Evolutionary conservation across 1,140 invertebrate species (phyloP), one percentile per base, ranked within the genome.

Genomic region (Nomia melanderi): DNA sequence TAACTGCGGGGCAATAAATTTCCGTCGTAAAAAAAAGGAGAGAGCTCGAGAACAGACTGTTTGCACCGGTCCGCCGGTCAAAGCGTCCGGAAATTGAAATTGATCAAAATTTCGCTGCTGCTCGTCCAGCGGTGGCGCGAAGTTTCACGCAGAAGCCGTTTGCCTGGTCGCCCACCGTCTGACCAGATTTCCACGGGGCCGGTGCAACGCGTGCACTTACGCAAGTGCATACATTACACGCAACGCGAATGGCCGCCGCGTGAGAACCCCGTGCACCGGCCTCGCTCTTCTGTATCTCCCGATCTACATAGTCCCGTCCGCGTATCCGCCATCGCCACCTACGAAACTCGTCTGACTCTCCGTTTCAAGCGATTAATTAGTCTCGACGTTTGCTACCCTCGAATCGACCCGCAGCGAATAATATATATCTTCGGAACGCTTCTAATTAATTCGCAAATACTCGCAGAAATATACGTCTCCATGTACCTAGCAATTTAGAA

Each of bases 231-330:
- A 29, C 25, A 20, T 59, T 59, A 31, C 67, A 2, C 27, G 33
- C 47, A 11, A 3, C 27, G 31, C 57, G 25, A 50, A 41, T 29
- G 27, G 27, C 0, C 20, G 27, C 0, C 20, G 54, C 20, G 11
- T 56, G 67, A 70, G 53, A 70, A 59, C 54, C 12, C 8, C 11
- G 59, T 14, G 33, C 59, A 29, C 17, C 14, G 33, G 33, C 59
- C 20, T 17, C 62, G 12, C 31, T 69, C 17, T 56, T 56, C 3
- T 70, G 36, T 70, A 70, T 70, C 67, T 70, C 31, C 23, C 27
- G 53, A 59, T 59, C 66, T 56, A n/a, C n/a, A n/a, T n/a, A n/a
- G n/a, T 36, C 14, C 14, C 47, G 14, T 60, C 57, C 7, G 57
- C 27, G 41, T 41, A 20, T 44, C 33, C 50, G 50, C 31, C 14